Conservation (phyloP, 2,113 vertebrate species). For the Bungarus multicinctus region DNA sequence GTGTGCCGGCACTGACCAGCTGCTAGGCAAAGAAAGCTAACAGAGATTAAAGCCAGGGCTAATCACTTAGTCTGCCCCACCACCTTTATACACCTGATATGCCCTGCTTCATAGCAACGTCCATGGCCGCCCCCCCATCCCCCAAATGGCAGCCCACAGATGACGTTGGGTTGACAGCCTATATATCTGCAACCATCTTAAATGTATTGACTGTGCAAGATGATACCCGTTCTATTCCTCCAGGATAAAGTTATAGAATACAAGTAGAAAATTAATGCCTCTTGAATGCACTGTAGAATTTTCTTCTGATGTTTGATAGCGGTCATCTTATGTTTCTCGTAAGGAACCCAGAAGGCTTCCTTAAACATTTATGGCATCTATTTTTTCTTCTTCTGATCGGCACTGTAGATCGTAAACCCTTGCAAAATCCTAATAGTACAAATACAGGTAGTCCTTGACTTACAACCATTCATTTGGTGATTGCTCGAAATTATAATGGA, state of each 20-base stretch:
- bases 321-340: background rate
- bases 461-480: background rate
- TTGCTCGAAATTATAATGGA: background rate
- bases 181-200: background rate
- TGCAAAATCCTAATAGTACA: background rate
- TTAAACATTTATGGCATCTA: background rate
- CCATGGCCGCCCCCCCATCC: too few relatives aligned
- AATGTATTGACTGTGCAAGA: constrained; percentile 15
- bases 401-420: background rate
- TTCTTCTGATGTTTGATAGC: background rate
- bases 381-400: background rate
- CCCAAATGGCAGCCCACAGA: too few relatives aligned
- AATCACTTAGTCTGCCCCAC: too few relatives aligned
- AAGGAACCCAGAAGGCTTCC: background rate
- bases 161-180: too few relatives aligned
- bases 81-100: too few relatives aligned
- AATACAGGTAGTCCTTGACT: background rate
- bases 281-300: background rate
- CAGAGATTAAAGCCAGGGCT: too few relatives aligned
- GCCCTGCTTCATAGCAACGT: too few relatives aligned
- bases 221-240: background rate
- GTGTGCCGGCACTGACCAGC: too few relatives aligned
- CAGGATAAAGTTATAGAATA: background rate
- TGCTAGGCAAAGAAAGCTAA: too few relatives aligned
- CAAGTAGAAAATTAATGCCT: background rate